Evolutionary conservation across 2,888 invertebrate genomes (phyloP), one percentile per base, ranked within the genome.

Genomic region (Aproaerema taeniolella): DNA sequence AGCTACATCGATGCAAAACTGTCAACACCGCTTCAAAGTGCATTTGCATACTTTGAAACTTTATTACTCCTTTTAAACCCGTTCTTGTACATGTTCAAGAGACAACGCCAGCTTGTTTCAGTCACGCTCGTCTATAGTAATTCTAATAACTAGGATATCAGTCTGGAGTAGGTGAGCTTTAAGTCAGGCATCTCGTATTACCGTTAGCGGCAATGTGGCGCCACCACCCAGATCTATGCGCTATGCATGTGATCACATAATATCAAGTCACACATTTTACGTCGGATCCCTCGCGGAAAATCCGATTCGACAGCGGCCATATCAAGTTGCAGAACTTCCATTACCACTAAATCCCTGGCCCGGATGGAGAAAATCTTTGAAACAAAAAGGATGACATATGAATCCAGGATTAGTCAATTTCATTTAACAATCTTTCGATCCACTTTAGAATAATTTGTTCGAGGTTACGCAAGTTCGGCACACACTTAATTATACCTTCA

Each of bases 171-270:
- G 65, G 68, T 68, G 34, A 37, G 37, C 36, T 37, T 66, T 66
- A 66, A 67, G 67, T 68, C 67, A 73, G 76, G 74, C 71, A 78
- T 72, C 76, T 82, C 64, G 83, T 78, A 76, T 81, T 85, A 83
- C 85, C 85, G 83, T 83, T 85, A 83, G 63, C 66, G 61, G 54
- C 71, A 52, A 59, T 57, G 55, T 63, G 81, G 81, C 83, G 82
- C 83, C 80, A 67, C 58, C 55, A 42, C 50, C 55, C 41, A 45
- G 49, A 45, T 42, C 49, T 50, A 47, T 52, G 48, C 53, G 52
- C 52, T 52, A 39, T 39, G 11, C 29, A 16, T 39, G 28, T 36
- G 25, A 35, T 35, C 35, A 25, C 16, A 28, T 42, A 34, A 42
- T 39, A 39, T 39, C 33, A 28, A 12, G 16, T 35, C 35, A 35